phyloP scores from a whole-genome alignment of 2,888 invertebrate species.

The Crepidodera aurea region DNA sequence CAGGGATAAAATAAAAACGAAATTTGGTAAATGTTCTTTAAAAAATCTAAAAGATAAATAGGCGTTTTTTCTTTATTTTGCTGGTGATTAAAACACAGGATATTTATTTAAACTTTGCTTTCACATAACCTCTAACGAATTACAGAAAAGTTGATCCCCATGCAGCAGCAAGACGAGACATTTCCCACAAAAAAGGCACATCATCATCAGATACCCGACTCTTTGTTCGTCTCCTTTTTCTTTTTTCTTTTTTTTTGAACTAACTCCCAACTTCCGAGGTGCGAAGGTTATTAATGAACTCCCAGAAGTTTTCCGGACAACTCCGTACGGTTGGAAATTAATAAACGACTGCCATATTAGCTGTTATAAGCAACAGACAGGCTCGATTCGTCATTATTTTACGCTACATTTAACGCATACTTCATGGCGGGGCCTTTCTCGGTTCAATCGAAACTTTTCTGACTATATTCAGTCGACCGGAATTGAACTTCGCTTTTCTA shows the following conservation, averaged over 20 bases:
- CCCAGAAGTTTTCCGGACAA: slow-evolving; percentile 53
- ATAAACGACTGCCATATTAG: slow-evolving; percentile 63
- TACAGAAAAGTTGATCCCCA: too few relatives aligned
- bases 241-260: background rate
- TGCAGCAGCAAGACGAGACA: background rate
- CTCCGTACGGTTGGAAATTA: slow-evolving; percentile 54
- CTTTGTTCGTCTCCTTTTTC: background rate
- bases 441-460: slow-evolving; percentile 37
- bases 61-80: too few relatives aligned
- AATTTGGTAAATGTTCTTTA: too few relatives aligned
- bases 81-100: too few relatives aligned
- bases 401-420: slow-evolving; percentile 64
- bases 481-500: slow-evolving; percentile 26
- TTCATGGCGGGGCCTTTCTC: slow-evolving; percentile 59
- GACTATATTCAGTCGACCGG: slow-evolving; percentile 22
- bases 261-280: slow-evolving; percentile 47
- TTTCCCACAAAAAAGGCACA: background rate
- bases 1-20: too few relatives aligned
- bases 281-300: slow-evolving; percentile 62
- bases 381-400: slow-evolving; percentile 65
- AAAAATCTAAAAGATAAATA: too few relatives aligned
- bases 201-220: background rate
- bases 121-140: too few relatives aligned
- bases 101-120: too few relatives aligned
- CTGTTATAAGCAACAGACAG: slow-evolving; percentile 64